A percentile compares a stretch with the other conserved stretches of the same genome.
These are phyloP conservation scores for Podarcis muralis DNA, from an alignment of 2,113 vertebrate genomes.

Conservation along the genomic window DNA sequence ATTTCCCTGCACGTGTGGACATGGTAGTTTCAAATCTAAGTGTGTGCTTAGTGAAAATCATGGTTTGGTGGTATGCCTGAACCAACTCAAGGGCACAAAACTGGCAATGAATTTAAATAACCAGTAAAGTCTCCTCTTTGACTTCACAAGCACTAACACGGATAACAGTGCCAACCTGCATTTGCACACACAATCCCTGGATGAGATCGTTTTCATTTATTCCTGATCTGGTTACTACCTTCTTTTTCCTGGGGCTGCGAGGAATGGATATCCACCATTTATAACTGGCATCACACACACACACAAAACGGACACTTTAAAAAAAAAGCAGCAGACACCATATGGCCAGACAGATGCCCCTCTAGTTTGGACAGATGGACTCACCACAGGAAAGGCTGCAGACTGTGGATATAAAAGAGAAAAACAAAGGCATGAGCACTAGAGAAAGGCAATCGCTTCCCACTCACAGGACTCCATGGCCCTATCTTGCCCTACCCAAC, in stretches of 20 bases:
- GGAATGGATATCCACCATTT: background rate
- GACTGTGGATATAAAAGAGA: constrained; percentile 1
- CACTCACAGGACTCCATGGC: background rate
- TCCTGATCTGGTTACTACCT: background rate
- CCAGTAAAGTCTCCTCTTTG: background rate
- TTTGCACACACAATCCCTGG: background rate
- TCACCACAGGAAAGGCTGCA: constrained; percentile 32
- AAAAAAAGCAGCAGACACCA: background rate
- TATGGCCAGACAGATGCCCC: background rate
- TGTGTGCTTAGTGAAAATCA: background rate
- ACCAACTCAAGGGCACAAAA: background rate
- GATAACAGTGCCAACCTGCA: background rate
- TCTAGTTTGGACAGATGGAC: background rate
- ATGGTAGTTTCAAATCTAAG: background rate
- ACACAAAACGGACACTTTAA: background rate
- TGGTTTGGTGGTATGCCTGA: background rate
- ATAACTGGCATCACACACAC: background rate
- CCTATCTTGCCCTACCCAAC: background rate
- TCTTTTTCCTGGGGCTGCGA: too few relatives aligned
- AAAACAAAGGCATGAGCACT: too few relatives aligned
- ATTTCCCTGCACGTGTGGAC: background rate
- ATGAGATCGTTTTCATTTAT: background rate
- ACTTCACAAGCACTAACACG: background rate
- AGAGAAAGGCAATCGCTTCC: too few relatives aligned
- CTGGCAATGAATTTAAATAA: background rate